Percentiles rank a stretch among this genome's conserved stretches.
Conservation (phyloP, 2,888 invertebrate species). For the Spisula solida region DNA sequence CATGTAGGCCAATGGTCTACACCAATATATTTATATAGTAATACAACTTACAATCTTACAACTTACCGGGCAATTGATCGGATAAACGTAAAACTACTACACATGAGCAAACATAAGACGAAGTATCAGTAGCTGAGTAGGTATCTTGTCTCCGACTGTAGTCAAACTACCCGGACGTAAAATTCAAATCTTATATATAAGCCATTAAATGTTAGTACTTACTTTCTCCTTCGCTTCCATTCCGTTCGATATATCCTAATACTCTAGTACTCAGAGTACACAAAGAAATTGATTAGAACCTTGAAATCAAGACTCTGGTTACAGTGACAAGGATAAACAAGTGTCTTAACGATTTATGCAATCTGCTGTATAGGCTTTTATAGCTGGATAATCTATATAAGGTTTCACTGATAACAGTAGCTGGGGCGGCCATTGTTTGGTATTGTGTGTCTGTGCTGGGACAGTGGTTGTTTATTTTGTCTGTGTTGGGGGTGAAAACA, state of each 20-base stretch:
- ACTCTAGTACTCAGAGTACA: neutral
- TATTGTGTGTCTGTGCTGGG: neutral
- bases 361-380: neutral
- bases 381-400: neutral
- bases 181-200: neutral
- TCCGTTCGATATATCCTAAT: neutral
- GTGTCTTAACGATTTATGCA: slow-evolving; percentile 2
- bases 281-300: neutral
- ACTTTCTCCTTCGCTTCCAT: neutral
- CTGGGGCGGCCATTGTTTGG: neutral
- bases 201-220: neutral
- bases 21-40: too few relatives aligned
- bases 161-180: neutral
- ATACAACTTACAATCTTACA: too few relatives aligned
- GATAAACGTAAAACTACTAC: too few relatives aligned
- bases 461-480: neutral
- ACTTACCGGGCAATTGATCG: too few relatives aligned
- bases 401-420: slow-evolving; percentile 12
- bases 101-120: neutral
- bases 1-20: too few relatives aligned
- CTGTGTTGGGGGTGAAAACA: neutral
- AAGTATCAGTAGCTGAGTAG: neutral
- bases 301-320: neutral
- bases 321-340: neutral
- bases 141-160: neutral